phyloP scores from a whole-genome alignment of 2,888 invertebrate genomes.

The Tenthredo distinguenda region DNA sequence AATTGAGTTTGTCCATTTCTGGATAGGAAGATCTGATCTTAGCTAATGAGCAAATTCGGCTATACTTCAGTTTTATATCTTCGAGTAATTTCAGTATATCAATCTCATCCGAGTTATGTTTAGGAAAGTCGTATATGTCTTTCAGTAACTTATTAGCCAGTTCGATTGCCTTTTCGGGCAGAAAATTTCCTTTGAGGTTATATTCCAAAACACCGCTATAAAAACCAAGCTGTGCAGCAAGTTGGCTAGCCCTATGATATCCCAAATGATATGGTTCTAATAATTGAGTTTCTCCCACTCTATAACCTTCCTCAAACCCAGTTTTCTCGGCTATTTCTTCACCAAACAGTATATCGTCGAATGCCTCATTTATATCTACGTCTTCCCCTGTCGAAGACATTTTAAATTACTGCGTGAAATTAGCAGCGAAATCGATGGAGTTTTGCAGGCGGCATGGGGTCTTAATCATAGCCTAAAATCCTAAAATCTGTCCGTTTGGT shows the following conservation, averaged over 20 bases:
- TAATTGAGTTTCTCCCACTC: constrained; percentile 80
- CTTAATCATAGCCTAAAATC: neutral
- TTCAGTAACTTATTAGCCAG: constrained; percentile 81
- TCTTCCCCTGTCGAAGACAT: constrained; percentile 64
- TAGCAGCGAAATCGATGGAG: neutral
- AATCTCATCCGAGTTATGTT: constrained; percentile 81
- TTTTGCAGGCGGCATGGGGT: neutral
- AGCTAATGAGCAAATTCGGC: constrained; percentile 84
- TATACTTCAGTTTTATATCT: constrained; percentile 84
- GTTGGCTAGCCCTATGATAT: constrained; percentile 87
- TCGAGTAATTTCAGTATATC: constrained; percentile 84
- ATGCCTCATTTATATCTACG: constrained; percentile 86
- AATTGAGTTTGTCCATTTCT: constrained; percentile 81
- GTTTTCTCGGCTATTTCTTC: constrained; percentile 84
- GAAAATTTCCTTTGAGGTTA: constrained; percentile 72
- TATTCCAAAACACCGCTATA: constrained; percentile 83
- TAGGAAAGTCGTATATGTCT: constrained; percentile 84
- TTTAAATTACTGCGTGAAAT: constrained; percentile 31
- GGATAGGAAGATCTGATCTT: constrained; percentile 82
- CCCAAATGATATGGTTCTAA: constrained; percentile 87
- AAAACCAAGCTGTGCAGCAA: constrained; percentile 89
- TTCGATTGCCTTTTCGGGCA: constrained; percentile 80
- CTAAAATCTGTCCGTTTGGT: neutral
- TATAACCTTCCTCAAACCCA: constrained; percentile 86
- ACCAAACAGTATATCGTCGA: constrained; percentile 85